These are phyloP conservation scores for Chloroceryle inda DNA, from an alignment of 2,797 vertebrate genomes.

Conservation along the genomic window DNA sequence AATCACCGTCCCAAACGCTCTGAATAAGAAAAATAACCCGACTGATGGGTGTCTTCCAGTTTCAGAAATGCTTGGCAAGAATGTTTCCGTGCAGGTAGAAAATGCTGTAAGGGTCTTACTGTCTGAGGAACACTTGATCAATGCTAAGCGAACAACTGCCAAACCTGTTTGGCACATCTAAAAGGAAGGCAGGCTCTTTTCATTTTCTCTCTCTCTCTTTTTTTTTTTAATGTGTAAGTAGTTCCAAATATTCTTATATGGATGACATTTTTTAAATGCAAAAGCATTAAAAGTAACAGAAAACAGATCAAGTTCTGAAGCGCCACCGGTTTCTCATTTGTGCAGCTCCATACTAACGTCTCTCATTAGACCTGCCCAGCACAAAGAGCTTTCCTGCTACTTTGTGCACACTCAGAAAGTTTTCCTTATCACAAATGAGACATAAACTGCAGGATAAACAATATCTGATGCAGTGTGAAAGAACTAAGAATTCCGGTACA, in stretches of 20 bases:
- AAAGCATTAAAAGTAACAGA: conserved; percentile 50
- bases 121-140: neutral
- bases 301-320: conserved; percentile 39
- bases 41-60: neutral
- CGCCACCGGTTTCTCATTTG: conserved; percentile 27
- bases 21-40: neutral
- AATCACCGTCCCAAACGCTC: neutral
- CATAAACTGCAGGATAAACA: conserved; percentile 46
- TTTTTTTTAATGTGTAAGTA: neutral
- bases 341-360: neutral
- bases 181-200: conserved; percentile 41
- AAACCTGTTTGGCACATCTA: conserved; percentile 35
- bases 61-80: neutral
- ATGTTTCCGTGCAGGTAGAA: neutral
- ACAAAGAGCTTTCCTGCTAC: conserved; percentile 23
- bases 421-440: conserved; percentile 37
- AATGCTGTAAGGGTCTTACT: neutral
- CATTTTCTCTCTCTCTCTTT: neutral
- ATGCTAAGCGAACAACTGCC: neutral
- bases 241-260: conserved; percentile 33
- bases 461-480: neutral
- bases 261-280: conserved; percentile 48
- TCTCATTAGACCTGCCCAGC: neutral
- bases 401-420: conserved; percentile 4
- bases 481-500: neutral